A percentile compares a stretch with the other conserved stretches of the same genome.
These are phyloP conservation scores for Villa cingulata DNA, from an alignment of 2,888 invertebrate species.

Conservation along the genomic window DNA sequence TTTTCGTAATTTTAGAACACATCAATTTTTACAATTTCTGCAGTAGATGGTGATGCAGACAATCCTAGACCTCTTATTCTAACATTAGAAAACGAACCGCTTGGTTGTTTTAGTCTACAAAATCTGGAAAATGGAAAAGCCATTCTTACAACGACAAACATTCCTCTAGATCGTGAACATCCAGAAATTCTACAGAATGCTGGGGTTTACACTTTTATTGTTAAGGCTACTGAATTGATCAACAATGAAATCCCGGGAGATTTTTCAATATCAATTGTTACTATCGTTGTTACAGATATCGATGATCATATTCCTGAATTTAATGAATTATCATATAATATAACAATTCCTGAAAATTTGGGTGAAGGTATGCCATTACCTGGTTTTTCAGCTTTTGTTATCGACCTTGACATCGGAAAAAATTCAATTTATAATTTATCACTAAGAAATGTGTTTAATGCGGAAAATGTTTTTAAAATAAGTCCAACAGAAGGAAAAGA, in stretches of 20 bases:
- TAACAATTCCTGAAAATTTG: conserved; percentile 64
- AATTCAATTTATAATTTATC: conserved; percentile 56
- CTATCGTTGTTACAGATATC: conserved; percentile 64
- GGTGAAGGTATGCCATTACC: conserved; percentile 54
- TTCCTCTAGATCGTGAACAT: conserved; percentile 61
- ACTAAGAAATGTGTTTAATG: conserved; percentile 45
- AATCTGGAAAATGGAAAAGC: conserved; percentile 43
- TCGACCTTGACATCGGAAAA: conserved; percentile 57
- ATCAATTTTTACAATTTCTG: conserved; percentile 55
- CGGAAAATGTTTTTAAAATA: conserved; percentile 46
- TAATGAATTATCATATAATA: conserved; percentile 48
- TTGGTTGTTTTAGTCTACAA: conserved; percentile 52
- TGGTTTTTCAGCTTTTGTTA: conserved; percentile 58
- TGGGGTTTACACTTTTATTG: conserved; percentile 58
- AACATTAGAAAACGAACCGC: conserved; percentile 52
- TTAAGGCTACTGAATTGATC: conserved; percentile 61
- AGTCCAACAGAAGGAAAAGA: conserved; percentile 55
- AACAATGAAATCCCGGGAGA: conserved; percentile 58
- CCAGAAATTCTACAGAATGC: conserved; percentile 59
- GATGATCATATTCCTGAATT: conserved; percentile 65
- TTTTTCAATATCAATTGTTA: conserved; percentile 51
- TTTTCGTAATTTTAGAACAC: conserved; percentile 36
- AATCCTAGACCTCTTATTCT: conserved; percentile 52
- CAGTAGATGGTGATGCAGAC: conserved; percentile 70
- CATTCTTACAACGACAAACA: conserved; percentile 46